Base-by-base conservation (phyloP, 1,140 invertebrate species). In the Zaprionus africanus region DNA sequence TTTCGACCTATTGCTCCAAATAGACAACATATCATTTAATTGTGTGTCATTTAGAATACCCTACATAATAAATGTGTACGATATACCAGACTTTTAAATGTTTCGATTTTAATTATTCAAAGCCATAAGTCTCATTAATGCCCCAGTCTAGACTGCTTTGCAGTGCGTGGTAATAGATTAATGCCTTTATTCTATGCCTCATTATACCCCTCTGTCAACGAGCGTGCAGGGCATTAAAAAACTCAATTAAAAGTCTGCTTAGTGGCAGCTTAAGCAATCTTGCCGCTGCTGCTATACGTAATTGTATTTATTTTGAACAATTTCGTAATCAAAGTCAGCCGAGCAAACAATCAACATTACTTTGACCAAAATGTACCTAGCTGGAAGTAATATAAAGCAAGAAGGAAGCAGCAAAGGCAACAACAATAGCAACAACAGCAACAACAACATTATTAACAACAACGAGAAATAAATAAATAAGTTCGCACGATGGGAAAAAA, bases 251-350 rank as follows among this genome's bases (percentile, higher is more conserved):
- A 87, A 70, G 66, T 83, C 76, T 74, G 57, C 76, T 67, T 73
- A 76, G 71, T 76, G 58, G 26, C 53, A 53, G 73, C 67, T 77
- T 56, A 68, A 64, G 63, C 34, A 58, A 61, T 49, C 36, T 34
- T n/a, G 43, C 17, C 17, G 28, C n/a, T 67, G 43, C 15, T 67
- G 76, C 57, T 22, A 49, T 24, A 46, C 66, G 82, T 88, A 87
- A 84, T 88, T 87, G 86, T 88, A 87, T 87, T 88, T 87, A 87
- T 87, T 87, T 87, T 87, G 70, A 87, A 88, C 84, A 87, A 84
- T 88, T 87, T 84, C 75, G 84, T 87, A 88, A 88, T 87, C 81
- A 87, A 84, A 88, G 81, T 76, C 81, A 81, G 76, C 84, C 74
- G 79, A 77, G 84, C 78, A 87, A 87, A 88, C 84, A 87, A 87